Evolutionary conservation across 2,888 invertebrate genomes (phyloP).

Genomic region (Epinotia nisella): DNA sequence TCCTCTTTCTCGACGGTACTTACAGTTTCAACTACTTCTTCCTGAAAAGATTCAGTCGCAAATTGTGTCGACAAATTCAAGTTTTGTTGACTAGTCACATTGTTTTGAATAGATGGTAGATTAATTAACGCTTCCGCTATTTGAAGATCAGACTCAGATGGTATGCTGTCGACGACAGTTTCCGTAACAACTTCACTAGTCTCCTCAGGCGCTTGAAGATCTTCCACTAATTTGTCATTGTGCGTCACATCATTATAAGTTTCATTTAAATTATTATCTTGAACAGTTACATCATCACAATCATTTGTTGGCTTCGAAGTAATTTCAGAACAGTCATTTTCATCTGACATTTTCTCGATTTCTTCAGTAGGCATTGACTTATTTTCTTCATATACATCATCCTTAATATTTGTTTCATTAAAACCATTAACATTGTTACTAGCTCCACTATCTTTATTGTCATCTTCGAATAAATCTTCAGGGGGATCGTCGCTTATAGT

Average conservation of each 20-base stretch:
- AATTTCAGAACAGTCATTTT: not conserved
- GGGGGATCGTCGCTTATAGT: slow-evolving; percentile 74
- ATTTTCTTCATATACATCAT: slow-evolving; percentile 44
- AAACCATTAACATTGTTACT: slow-evolving; percentile 57
- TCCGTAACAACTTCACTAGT: slow-evolving; percentile 45
- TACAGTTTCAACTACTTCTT: slow-evolving; percentile 50
- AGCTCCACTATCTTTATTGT: slow-evolving; percentile 63
- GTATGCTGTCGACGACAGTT: slow-evolving; percentile 57
- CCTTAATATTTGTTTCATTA: slow-evolving; percentile 50
- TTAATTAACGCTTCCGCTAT: slow-evolving; percentile 80
- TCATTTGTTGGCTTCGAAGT: not conserved
- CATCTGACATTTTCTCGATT: slow-evolving; percentile 1
- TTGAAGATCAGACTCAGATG: slow-evolving; percentile 80
- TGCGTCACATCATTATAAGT: slow-evolving; percentile 22
- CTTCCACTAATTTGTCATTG: slow-evolving; percentile 18
- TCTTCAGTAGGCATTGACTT: not conserved
- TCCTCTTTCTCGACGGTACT: slow-evolving; percentile 44
- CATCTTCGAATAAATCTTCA: slow-evolving; percentile 80
- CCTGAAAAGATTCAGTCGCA: slow-evolving; percentile 49
- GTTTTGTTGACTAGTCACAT: slow-evolving; percentile 56
- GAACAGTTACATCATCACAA: slow-evolving; percentile 2
- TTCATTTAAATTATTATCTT: slow-evolving; percentile 44
- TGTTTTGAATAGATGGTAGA: slow-evolving; percentile 73
- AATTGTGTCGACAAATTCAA: slow-evolving; percentile 47
- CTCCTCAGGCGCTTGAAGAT: slow-evolving; percentile 18